A percentile compares a stretch with the other conserved stretches of the same genome.
Conservation (phyloP, 2,888 invertebrate genomes). For the Scelioninae gen. 1 region DNA sequence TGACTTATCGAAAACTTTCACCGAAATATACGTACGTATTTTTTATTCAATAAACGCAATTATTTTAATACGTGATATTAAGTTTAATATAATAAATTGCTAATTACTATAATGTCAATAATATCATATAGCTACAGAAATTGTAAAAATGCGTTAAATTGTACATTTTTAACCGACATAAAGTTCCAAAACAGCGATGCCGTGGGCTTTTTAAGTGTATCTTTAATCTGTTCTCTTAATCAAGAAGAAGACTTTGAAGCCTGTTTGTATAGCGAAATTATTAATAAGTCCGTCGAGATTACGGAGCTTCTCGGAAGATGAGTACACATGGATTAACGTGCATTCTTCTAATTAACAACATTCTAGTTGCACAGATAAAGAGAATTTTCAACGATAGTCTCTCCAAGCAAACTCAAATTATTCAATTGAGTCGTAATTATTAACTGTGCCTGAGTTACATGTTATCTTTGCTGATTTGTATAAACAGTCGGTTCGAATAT, state of each 20-base stretch:
- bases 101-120: not conserved
- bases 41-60: no score
- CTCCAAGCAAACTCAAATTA: constrained; percentile 57
- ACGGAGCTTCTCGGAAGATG: constrained; percentile 47
- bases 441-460: constrained; percentile 27
- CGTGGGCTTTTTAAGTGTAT: constrained; percentile 35
- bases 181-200: constrained; percentile 32
- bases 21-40: constrained; percentile 7
- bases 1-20: constrained; percentile 41
- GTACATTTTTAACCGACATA: constrained; percentile 15
- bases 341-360: constrained; percentile 66
- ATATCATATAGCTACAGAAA: constrained; percentile 4
- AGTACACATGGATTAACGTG: constrained; percentile 47
- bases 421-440: constrained; percentile 48
- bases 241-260: constrained; percentile 59
- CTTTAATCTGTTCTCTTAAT: constrained; percentile 63
- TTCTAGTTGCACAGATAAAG: constrained; percentile 30
- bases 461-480: constrained; percentile 17
- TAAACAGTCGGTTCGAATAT: constrained; percentile 10
- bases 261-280: constrained; percentile 63
- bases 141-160: constrained; percentile 12
- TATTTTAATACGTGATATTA: no score
- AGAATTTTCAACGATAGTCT: constrained; percentile 53
- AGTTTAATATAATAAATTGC: no score
- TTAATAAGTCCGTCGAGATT: constrained; percentile 67